Conservation (phyloP, 1,140 invertebrate species). For the Danaus plexippus region DNA sequence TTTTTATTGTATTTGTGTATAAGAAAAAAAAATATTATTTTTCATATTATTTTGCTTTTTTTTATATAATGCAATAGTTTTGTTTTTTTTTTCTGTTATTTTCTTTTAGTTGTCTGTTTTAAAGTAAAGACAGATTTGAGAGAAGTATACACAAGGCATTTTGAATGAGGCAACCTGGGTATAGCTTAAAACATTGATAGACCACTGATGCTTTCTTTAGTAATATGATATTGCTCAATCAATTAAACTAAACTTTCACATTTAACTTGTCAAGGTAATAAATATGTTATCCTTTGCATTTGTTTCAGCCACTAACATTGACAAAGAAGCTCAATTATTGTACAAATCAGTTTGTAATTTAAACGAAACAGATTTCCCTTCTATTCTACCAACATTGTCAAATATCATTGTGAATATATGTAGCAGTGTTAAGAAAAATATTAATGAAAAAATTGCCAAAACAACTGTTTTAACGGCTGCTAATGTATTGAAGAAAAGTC, state of each 20-base stretch:
- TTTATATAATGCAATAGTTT: constrained; percentile 24
- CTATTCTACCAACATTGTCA: constrained; percentile 8
- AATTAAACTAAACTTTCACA: neutral
- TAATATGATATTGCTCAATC: constrained; percentile 56
- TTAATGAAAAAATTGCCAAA: constrained; percentile 17
- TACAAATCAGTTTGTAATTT: constrained; percentile 6
- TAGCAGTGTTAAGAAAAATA: constrained; percentile 9
- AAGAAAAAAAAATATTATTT: neutral
- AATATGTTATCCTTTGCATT: neutral
- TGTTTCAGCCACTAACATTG: constrained; percentile 23
- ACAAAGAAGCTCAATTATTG: constrained; percentile 26
- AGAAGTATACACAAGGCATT: constrained; percentile 22
- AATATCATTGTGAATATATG: constrained; percentile 6
- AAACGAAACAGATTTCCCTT: constrained; percentile 3
- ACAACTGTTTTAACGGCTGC: too few species aligned
- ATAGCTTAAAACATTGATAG: constrained; percentile 30
- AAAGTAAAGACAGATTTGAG: constrained; percentile 7
- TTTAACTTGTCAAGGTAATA: neutral
- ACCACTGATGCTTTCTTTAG: constrained; percentile 57
- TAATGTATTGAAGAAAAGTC: too few species aligned
- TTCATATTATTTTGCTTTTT: neutral
- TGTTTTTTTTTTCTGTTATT: constrained; percentile 13
- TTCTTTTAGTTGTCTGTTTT: constrained; percentile 8
- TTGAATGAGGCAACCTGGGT: constrained; percentile 46
- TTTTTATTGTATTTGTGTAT: constrained; percentile 1